Evolutionary conservation across 1,140 invertebrate genomes (phyloP), one percentile per base, ranked within the genome.

Genomic region (Pogonus chalceus): DNA sequence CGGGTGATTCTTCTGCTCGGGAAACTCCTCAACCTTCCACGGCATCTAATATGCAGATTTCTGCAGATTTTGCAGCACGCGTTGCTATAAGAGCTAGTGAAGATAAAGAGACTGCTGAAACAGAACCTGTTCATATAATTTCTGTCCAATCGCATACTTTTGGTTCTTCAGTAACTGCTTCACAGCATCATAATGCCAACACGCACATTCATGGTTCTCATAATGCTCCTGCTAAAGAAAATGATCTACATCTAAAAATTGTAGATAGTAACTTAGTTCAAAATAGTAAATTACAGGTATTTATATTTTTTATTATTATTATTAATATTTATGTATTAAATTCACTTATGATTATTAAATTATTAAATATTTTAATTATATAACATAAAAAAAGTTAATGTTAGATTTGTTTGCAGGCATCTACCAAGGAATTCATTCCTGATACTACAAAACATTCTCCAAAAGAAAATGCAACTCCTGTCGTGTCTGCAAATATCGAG

Each of bases 1-100:
- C 68, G 3, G 67, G 63, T 1, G 67, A 70, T 37, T 68, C 68
- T 7, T 69, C 67, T 1, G 68, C 68, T 7, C 57, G 68, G 35
- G 65, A 70, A 54, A 69, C 68, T 16, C 68, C 68, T 2, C 67
- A 70, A 54, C 66, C 56, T 10, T 12, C 37, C 4, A 7, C 23
- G 14, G 16, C 65, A 10, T 48, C 52, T 43, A 18, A 3, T 43
- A 43, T 43, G 37, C 37, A 43, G 37, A 43, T 43, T 10, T 43
- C n/a, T 31, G 64, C 62, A 1, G 53, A 60, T 3, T 68, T 68
- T 55, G 62, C 62, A 12, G 65, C 65, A 51, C 62, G 64, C 50
- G 67, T 69, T 10, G 58, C 37, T 43, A 43, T 43, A 4, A 16
- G 7, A 16, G 37, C 37, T 16, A 43, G 37, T 16, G 37, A 43